These are phyloP conservation scores for Slavum lentiscoides DNA, from an alignment of 2,888 invertebrate species.

Conservation along the genomic window DNA sequence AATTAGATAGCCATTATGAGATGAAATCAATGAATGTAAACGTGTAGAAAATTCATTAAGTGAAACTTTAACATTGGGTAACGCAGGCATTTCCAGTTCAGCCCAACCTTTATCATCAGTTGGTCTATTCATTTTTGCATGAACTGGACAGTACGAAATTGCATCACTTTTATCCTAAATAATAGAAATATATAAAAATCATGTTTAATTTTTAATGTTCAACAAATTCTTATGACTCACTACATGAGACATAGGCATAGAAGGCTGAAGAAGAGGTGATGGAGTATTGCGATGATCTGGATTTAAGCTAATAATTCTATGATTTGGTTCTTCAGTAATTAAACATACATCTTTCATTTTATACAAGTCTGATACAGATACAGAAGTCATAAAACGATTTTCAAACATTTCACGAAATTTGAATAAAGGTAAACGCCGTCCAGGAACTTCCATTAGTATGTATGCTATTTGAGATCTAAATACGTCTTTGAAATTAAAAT, in stretches of 20 bases:
- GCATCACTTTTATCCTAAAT: slow-evolving; percentile 47
- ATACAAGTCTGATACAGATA: slow-evolving; percentile 73
- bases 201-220: background rate
- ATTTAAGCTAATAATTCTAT: slow-evolving; percentile 73
- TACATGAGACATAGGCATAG: slow-evolving; percentile 43
- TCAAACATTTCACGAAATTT: slow-evolving; percentile 83
- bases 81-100: slow-evolving; percentile 69
- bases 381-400: slow-evolving; percentile 75
- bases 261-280: slow-evolving; percentile 59
- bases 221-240: slow-evolving; percentile 16
- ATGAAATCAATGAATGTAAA: slow-evolving; percentile 70
- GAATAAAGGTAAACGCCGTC: slow-evolving; percentile 74
- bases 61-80: slow-evolving; percentile 66
- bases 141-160: slow-evolving; percentile 52
- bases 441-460: slow-evolving; percentile 71
- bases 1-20: slow-evolving; percentile 77
- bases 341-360: slow-evolving; percentile 77
- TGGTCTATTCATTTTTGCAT: slow-evolving; percentile 52
- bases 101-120: slow-evolving; percentile 71
- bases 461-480: slow-evolving; percentile 61
- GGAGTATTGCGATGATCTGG: slow-evolving; percentile 66
- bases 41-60: slow-evolving; percentile 69
- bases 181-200: background rate
- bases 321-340: slow-evolving; percentile 71
- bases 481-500: slow-evolving; percentile 6